Conservation (phyloP, 1,140 invertebrate species). For the Rhagoletis zephyria region DNA sequence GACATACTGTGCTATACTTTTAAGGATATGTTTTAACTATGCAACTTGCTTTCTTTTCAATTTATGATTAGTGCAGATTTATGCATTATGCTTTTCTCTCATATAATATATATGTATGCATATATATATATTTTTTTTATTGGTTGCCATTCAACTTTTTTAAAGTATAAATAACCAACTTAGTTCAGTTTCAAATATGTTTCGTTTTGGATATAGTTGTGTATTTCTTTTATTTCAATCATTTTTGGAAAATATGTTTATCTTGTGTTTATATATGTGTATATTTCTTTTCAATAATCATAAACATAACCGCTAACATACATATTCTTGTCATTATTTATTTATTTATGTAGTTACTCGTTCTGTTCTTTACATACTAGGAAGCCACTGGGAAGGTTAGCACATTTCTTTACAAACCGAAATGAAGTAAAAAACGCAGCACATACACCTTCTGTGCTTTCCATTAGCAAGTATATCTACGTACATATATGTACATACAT, state of each 20-base stretch:
- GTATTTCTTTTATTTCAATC: not conserved
- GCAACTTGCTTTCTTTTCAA: not conserved
- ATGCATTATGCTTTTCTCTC: not conserved
- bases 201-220: not conserved
- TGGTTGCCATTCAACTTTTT: slow-evolving; percentile 42
- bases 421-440: not conserved
- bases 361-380: not conserved
- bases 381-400: not conserved
- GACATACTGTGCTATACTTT: slow-evolving; percentile 13
- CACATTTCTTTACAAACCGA: not conserved
- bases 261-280: slow-evolving; percentile 4
- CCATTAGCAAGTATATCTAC: no score
- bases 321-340: not conserved
- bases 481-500: no score
- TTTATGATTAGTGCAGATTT: not conserved
- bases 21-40: slow-evolving; percentile 23
- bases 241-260: not conserved
- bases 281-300: slow-evolving; percentile 23
- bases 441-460: not conserved
- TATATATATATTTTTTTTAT: slow-evolving; percentile 15
- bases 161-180: slow-evolving; percentile 44
- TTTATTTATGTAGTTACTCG: not conserved
- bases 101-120: slow-evolving; percentile 23
- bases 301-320: not conserved
- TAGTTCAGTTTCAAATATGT: slow-evolving; percentile 7